Evolutionary conservation across 1,140 invertebrate genomes (phyloP).

Genomic region (Pectinophora gossypiella): DNA sequence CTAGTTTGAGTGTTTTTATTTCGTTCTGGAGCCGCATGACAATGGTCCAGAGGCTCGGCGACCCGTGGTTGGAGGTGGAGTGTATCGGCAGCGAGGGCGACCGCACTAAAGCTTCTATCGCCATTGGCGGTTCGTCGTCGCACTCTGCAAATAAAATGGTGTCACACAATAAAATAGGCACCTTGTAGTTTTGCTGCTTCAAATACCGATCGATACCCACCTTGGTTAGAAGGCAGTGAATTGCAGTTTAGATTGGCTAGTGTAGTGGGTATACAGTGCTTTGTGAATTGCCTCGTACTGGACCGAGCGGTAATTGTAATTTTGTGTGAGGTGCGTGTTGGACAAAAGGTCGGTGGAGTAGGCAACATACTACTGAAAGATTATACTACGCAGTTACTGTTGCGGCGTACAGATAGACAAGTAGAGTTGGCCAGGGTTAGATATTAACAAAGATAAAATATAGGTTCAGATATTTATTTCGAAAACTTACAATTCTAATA

Average conservation of each 20-base stretch:
- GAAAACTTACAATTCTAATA: constrained; percentile 1
- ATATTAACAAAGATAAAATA: background rate
- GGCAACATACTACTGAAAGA: background rate
- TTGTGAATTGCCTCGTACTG: background rate
- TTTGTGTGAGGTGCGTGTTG: background rate
- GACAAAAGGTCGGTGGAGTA: background rate
- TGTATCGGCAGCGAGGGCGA: constrained; percentile 70
- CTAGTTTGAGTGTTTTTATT: constrained; percentile 61
- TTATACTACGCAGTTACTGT: background rate
- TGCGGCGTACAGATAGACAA: no score
- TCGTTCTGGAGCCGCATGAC: constrained; percentile 68
- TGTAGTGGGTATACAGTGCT: background rate
- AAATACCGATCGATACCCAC: background rate
- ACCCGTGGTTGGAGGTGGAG: constrained; percentile 39
- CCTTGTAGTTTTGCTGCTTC: background rate
- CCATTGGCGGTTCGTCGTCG: constrained; percentile 56
- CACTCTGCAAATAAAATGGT: constrained; percentile 63
- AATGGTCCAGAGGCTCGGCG: constrained; percentile 61
- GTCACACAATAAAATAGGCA: constrained; percentile 2
- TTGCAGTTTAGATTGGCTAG: background rate
- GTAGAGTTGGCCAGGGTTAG: background rate
- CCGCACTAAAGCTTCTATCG: constrained; percentile 59
- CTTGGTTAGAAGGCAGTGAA: background rate
- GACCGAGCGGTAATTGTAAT: background rate
- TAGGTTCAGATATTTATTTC: background rate